Percentiles rank a stretch among this genome's conserved stretches.
Evolutionary conservation across 2,888 invertebrate genomes (phyloP).

Genomic region (Ceramica pisi): DNA sequence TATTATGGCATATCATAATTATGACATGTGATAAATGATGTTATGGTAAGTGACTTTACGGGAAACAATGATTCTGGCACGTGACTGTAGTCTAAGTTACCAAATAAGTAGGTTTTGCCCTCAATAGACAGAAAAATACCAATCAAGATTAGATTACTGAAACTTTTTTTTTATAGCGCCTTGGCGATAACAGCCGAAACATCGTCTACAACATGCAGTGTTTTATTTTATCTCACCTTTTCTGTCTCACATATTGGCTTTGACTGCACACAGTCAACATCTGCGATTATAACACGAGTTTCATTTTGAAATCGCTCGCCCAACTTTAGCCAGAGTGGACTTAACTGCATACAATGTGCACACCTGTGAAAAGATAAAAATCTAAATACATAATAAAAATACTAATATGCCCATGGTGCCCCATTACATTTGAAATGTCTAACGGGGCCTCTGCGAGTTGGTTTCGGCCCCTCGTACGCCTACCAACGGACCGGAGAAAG

Average conservation of each 20-base stretch:
- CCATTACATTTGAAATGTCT: too few species aligned
- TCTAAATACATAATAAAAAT: neutral
- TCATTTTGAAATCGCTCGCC: conserved; percentile 93
- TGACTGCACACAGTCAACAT: conserved; percentile 95
- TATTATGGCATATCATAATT: too few species aligned
- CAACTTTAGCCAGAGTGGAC: conserved; percentile 95
- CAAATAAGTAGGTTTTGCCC: conserved; percentile 1
- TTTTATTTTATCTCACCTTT: conserved; percentile 90
- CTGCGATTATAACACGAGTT: conserved; percentile 93
- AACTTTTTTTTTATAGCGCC: neutral
- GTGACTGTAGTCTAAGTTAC: neutral
- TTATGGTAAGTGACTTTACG: too few species aligned
- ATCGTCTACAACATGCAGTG: neutral
- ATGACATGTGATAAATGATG: too few species aligned
- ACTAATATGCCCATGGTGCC: too few species aligned
- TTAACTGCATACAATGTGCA: conserved; percentile 96
- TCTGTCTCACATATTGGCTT: conserved; percentile 94
- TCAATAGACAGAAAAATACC: conserved; percentile 10
- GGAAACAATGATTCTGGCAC: too few species aligned
- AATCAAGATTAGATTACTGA: conserved; percentile 18
- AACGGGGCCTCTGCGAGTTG: too few species aligned
- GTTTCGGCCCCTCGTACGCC: too few species aligned
- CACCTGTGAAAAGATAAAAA: conserved; percentile 89
- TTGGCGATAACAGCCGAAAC: neutral
- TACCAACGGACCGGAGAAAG: too few species aligned